phyloP scores from a whole-genome alignment of 2,113 vertebrate species.

The Castor canadensis region DNA sequence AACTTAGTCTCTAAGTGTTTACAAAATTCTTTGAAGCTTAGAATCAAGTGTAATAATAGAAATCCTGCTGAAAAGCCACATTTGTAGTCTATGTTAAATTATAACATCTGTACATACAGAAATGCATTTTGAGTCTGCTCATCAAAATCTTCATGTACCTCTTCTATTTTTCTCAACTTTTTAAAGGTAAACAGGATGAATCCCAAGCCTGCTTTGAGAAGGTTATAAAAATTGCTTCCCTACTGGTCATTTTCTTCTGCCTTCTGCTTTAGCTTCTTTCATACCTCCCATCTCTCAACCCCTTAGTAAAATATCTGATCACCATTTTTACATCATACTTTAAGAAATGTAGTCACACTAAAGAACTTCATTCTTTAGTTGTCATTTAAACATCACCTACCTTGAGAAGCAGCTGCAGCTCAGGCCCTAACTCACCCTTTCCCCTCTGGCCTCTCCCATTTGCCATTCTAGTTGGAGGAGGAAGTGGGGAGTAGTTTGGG shows the following conservation, averaged over 20 bases:
- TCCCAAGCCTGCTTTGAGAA: neutral
- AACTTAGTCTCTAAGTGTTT: neutral
- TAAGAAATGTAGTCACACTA: neutral
- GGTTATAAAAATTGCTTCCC: neutral
- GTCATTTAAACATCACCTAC: neutral
- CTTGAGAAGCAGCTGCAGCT: constrained; percentile 66
- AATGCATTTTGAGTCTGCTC: neutral
- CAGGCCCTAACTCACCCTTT: constrained; percentile 64
- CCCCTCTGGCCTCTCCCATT: constrained; percentile 53
- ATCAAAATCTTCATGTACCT: neutral
- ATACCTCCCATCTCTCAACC: neutral
- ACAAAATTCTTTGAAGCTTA: neutral
- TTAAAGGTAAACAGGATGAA: neutral
- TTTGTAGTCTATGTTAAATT: neutral
- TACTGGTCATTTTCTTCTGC: neutral
- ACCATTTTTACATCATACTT: neutral
- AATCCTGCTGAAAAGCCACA: neutral
- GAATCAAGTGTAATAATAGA: constrained; percentile 3
- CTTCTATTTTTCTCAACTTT: neutral
- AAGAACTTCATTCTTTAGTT: neutral
- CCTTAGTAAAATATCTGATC: neutral
- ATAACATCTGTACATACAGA: neutral
- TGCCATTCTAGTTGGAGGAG: constrained; percentile 54
- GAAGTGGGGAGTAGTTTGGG: constrained; percentile 68
- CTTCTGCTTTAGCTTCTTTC: neutral